Conservation (phyloP, 2,888 invertebrate species). For the Ditula angustiorana region DNA sequence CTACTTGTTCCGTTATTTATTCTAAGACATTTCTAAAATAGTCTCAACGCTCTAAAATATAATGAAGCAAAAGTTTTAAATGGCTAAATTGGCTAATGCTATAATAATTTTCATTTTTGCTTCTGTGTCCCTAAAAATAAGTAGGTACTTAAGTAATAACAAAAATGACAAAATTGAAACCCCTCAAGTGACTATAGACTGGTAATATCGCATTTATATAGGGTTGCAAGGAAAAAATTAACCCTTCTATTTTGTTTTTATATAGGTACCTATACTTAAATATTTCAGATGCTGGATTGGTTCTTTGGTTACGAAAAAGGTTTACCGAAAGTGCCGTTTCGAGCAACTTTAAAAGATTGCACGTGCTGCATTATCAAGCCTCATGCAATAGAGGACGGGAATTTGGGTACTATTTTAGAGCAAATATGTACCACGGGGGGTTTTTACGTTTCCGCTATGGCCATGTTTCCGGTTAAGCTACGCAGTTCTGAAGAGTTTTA, state of each 20-base stretch:
- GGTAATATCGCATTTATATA: no score
- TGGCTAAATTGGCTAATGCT: no score
- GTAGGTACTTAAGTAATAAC: no score
- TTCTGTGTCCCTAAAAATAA: no score
- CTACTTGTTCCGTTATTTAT: no score
- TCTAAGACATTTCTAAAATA: no score
- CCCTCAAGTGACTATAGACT: no score
- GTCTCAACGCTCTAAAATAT: no score
- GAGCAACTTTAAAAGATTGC: constrained; percentile 87
- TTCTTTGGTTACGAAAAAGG: constrained; percentile 72
- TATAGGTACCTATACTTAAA: background rate
- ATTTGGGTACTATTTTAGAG: constrained; percentile 89
- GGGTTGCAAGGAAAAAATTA: background rate
- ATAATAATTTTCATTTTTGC: no score
- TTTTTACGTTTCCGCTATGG: constrained; percentile 92
- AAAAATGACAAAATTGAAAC: no score
- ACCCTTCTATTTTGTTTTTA: no score
- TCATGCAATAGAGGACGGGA: constrained; percentile 92
- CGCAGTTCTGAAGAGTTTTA: constrained; percentile 95
- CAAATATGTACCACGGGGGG: constrained; percentile 89
- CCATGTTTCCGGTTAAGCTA: constrained; percentile 91
- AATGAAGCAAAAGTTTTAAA: no score
- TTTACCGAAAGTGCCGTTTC: constrained; percentile 60
- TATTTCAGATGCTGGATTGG: constrained; percentile 65
- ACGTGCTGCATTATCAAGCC: constrained; percentile 95